Base-by-base conservation (phyloP, 1,140 invertebrate genomes). In the Phortica variegata region DNA sequence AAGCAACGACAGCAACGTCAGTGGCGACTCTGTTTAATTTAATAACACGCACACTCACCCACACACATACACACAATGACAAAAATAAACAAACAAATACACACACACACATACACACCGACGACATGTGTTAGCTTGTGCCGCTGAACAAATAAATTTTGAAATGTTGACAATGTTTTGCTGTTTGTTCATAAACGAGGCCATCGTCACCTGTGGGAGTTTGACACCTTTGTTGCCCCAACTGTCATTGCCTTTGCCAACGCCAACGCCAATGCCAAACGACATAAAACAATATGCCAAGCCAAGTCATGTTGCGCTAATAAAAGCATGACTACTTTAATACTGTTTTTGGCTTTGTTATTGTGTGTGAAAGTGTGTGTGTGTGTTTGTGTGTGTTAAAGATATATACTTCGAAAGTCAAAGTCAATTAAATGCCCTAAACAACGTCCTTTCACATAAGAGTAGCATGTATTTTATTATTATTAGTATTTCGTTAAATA, bases 151-250 rank as follows among this genome's bases (percentile, higher is more conserved):
- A 68, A 68, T 68, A 68, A 69, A 68, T 68, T 68, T 68, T 50
- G 65, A 68, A 68, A 68, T 68, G 63, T 68, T 68, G 63, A 68
- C 63, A 68, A 68, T 63, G 68, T 68, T 68, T 68, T 58, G 63
- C 60, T 68, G 63, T 68, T 68, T 68, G 63, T 68, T 68, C 60
- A 68, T 68, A 68, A 68, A 68, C 57, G 63, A 68, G 63, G 63
- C 63, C 63, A 68, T 68, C 63, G 63, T 68, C 63, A 68, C 63
- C 63, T 68, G 63, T 68, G 63, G 63, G 63, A 68, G 23, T 26
- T n/a, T 49, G 43, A 40, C 58, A 65, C 61, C 23, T 6, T 26
- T 26, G 10, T 26, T 26, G 23, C 23, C 23, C 23, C 5, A 26
- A 26, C 5, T 26, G 10, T 26, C 23, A 26, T 26, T 26, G 5